Evolutionary conservation across 2,888 invertebrate species (phyloP).

Genomic region (Apodemia hepburni): DNA sequence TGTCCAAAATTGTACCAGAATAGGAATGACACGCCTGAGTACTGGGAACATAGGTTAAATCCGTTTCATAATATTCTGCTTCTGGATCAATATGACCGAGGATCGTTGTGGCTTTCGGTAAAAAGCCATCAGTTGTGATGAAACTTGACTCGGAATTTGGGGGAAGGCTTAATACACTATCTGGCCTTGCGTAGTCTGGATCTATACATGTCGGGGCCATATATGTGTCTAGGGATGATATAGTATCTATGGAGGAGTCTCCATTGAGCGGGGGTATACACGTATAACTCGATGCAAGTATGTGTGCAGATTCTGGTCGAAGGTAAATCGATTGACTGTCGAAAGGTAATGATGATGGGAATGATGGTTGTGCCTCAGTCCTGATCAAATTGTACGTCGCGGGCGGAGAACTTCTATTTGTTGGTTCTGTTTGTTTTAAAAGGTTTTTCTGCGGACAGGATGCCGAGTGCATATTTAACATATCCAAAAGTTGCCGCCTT

Average conservation of each 20-base stretch:
- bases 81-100: constrained; percentile 78
- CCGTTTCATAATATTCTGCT: constrained; percentile 73
- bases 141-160: constrained; percentile 53
- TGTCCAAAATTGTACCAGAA: constrained; percentile 58
- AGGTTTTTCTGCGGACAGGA: constrained; percentile 81
- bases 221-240: constrained; percentile 63
- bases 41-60: constrained; percentile 70
- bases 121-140: constrained; percentile 63
- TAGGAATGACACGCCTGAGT: constrained; percentile 79
- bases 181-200: constrained; percentile 61
- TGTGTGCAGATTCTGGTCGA: constrained; percentile 74
- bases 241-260: constrained; percentile 62
- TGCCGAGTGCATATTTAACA: constrained; percentile 87
- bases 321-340: constrained; percentile 74
- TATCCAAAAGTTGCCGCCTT: constrained; percentile 87
- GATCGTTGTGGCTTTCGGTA: constrained; percentile 66
- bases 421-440: constrained; percentile 5
- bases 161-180: constrained; percentile 67
- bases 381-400: constrained; percentile 65
- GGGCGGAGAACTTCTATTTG: constrained; percentile 59
- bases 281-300: constrained; percentile 71
- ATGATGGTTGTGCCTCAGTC: constrained; percentile 65
- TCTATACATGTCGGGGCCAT: constrained; percentile 61
- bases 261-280: constrained; percentile 62
- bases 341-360: constrained; percentile 53